Evolutionary conservation across 2,113 vertebrate genomes (phyloP).

Genomic region (Chroicocephalus ridibundus): DNA sequence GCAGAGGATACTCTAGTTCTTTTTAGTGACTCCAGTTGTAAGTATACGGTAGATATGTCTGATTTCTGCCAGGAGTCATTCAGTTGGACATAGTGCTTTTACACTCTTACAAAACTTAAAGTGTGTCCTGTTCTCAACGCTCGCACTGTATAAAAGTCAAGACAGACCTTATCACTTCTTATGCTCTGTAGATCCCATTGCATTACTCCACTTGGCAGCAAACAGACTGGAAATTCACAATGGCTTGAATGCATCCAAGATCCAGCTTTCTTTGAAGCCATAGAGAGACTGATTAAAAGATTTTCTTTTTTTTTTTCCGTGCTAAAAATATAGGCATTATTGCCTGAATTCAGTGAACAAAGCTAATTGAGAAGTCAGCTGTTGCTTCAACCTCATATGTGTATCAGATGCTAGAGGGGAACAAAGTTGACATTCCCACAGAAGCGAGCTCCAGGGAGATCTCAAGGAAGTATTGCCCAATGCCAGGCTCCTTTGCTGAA

Average conservation of each 20-base stretch:
- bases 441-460: neutral
- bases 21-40: neutral
- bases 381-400: neutral
- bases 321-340: neutral
- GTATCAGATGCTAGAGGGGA: constrained; percentile 1
- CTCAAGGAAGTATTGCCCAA: neutral
- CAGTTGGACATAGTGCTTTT: neutral
- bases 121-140: neutral
- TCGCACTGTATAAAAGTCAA: neutral
- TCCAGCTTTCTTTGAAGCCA: neutral
- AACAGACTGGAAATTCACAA: neutral
- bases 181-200: neutral
- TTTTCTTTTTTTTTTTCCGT: neutral
- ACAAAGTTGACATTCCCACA: neutral
- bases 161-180: neutral
- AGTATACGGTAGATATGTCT: neutral
- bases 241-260: neutral
- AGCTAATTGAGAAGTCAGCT: neutral
- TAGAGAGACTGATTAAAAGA: neutral
- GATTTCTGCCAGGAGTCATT: neutral
- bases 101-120: neutral
- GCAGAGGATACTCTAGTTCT: neutral
- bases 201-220: neutral
- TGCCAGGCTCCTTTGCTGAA: neutral
- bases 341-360: neutral